Base-by-base conservation (phyloP, 1,140 invertebrate genomes). In the Heliconius congener region DNA sequence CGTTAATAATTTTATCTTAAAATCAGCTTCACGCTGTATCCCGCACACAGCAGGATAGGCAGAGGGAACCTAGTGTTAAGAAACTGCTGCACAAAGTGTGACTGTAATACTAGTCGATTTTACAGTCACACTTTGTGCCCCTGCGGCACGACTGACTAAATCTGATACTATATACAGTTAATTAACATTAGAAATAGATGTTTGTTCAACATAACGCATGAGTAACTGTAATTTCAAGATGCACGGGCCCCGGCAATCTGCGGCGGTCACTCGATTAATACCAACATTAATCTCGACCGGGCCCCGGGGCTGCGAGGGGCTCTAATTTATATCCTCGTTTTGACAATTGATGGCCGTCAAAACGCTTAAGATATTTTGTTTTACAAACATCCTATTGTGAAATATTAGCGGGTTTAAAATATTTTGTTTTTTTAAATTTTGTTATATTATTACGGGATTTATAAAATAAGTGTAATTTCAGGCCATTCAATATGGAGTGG, bases 221-320 rank as follows among this genome's bases (percentile, higher is more conserved):
- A 46, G 70, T 74, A 70, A 76, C 73, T 70, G 74, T 76, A 77
- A 77, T 77, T 80, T 72, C 73, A 78, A 81, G 80, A 71, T 81
- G 77, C 70, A 81, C 39, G 42, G 42, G 66, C 37, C 37, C 78
- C 75, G 66, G 77, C 80, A 81, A 83, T 72, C 82, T 83, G 89
- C 81, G 92, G 88, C 81, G 92, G 91, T 93, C 93, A 94, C 88
- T 93, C 91, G 91, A 93, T 94, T 94, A 94, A 93, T 94, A 89
- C 91, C 84, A 87, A 88, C 92, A 93, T 93, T 93, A 93, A 94
- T 94, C 93, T 93, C 86, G 81, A 78, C 85, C 83, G 80, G 79
- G 85, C 86, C 83, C 78, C 85, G 82, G 79, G 79, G 85, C 86
- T 83, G 83, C 80, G 82, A 82, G 84, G 88, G 90, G 82, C 85